These are phyloP conservation scores for Globodera rostochiensis DNA, from an alignment of 1,140 invertebrate species.

Conservation along the genomic window DNA sequence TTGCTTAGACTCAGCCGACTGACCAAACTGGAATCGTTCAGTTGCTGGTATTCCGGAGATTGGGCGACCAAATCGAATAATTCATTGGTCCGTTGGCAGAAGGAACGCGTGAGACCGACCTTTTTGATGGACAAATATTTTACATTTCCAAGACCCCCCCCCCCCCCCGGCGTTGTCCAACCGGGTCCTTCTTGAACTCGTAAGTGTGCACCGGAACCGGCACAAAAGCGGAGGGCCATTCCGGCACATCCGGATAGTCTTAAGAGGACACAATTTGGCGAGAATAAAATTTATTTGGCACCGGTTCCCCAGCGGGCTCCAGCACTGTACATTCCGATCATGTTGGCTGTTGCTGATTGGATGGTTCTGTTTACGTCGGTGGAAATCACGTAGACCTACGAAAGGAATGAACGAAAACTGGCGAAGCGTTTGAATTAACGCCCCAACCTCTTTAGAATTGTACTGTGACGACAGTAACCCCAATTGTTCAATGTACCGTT, in stretches of 20 bases:
- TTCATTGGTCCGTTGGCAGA: slow-evolving; percentile 23
- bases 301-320: slow-evolving; percentile 21
- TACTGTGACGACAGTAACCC: slow-evolving; percentile 23
- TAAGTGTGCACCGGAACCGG: slow-evolving; percentile 30
- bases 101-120: slow-evolving; percentile 21
- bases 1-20: not conserved
- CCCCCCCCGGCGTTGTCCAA: not conserved
- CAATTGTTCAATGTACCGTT: slow-evolving; percentile 63
- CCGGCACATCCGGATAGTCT: slow-evolving; percentile 30
- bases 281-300: not conserved
- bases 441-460: not conserved
- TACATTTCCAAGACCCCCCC: not conserved
- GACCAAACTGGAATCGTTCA: slow-evolving; percentile 29
- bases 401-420: not conserved
- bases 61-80: slow-evolving; percentile 18
- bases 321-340: slow-evolving; percentile 29
- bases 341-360: slow-evolving; percentile 25
- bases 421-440: not conserved
- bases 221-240: slow-evolving; percentile 26
- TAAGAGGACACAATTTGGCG: not conserved
- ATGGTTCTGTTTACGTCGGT: slow-evolving; percentile 33
- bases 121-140: slow-evolving; percentile 3
- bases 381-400: slow-evolving; percentile 2
- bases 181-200: slow-evolving; percentile 34
- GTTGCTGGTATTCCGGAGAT: slow-evolving; percentile 17